Evolutionary conservation across 2,797 vertebrate genomes (phyloP), one percentile per base, ranked within the genome.

Genomic region (Tragelaphus eurycerus): DNA sequence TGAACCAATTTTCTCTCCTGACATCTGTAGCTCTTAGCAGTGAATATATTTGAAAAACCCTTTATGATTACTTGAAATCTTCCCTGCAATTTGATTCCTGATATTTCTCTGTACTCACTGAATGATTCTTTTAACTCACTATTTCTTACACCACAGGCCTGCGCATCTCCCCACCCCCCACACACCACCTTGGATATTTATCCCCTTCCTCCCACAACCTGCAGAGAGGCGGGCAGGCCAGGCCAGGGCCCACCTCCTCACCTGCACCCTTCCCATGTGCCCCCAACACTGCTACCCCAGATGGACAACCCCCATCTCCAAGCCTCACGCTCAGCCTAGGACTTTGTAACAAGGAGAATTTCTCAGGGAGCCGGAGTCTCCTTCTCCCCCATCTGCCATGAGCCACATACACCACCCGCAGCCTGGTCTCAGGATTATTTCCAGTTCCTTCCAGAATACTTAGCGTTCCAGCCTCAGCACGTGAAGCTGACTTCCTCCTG

Each of bases 1-100:
- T 98, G 93, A 96, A 97, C 95, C 97, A 98, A 95, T 98, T 98
- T 99, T 98, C 97, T 97, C 82, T 97, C 93, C 98, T 98, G 96
- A 87, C 97, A 98, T 98, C 97, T 96, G 38, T 91, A 98, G 95
- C 91, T 98, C 93, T 98, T 96, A 96, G 57, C 96, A 95, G 86
- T 92, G 98, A 98, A 98, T 98, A 97, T 95, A 98, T 98, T 98
- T 98, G 96, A 98, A 99, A 99, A 98, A 90, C 94, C 93, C 64
- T 95, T 98, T 98, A 96, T 97, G 96, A 98, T 98, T 98, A 94
- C 83, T 83, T 97, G 97, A 98, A 99, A 98, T 98, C 97, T 97
- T 96, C 85, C 93, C 85, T 97, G 97, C 82, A 98, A 97, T 98
- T 98, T 98, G 97, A 97, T 93, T 98, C 97, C 90, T 98, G 96